Base-by-base conservation (phyloP, 2,113 vertebrate species). In the Stomatorhinus ivindoensis region DNA sequence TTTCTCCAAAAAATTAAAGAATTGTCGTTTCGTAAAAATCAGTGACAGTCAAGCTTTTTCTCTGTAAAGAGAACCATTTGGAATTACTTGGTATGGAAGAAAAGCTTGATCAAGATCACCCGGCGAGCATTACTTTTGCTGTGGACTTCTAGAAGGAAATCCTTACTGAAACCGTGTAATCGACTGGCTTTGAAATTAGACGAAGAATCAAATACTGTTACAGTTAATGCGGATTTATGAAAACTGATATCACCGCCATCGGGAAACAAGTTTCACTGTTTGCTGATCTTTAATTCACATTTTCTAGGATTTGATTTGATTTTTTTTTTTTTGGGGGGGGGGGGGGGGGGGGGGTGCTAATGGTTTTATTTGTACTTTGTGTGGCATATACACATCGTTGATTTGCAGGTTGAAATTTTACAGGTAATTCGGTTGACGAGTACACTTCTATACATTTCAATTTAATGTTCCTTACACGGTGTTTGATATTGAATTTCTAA, bases 1-100 rank as follows among this genome's bases (percentile, higher is more conserved):
- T 50, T 50, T 94, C n/a, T 94, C 94, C 91, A 95, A 94, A 90
- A 94, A 95, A 95, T 94, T 91, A 92, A 10, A 92, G 92, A 88
- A 88, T 89, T 89, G 88, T 39, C 42, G 42, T 85, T 89, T 89
- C 17, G 24, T 89, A 84, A 27, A 73, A 82, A 47, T 31, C 17
- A 39, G 46, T 17, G 47, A 85, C 89, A 27, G 47, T 27, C 58
- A 82, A 21, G 10, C 39, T 83, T 42, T 24, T 76, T 86, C 1
- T 47, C 50, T 82, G 8, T 82, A 48, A 47, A 10, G 80, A 47
- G 80, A 44, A 24, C 13, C 7, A 35, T 84, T 4, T 46, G 17
- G 21, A 46, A 80, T 13, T 13, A 19, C 4, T 42, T 39, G 15
- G 31, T 17, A 2, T 80, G 2, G 13, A 80, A 80, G n/a, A 17